A percentile compares a stretch with the other conserved stretches of the same genome.
phyloP scores from a whole-genome alignment of 2,888 invertebrate species.

The Eupithecia subumbrata region DNA sequence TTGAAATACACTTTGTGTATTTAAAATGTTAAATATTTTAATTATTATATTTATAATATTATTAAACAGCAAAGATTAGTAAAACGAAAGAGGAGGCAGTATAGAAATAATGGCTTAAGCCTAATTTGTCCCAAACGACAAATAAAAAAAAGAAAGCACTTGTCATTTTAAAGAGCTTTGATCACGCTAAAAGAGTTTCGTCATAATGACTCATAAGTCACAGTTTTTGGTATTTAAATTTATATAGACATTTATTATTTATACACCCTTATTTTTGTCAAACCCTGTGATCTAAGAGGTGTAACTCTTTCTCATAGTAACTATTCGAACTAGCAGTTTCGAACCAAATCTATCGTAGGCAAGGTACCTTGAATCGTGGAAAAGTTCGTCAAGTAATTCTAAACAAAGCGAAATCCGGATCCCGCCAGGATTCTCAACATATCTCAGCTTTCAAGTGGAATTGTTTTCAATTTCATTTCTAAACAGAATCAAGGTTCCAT shows the following conservation, averaged over 20 bases:
- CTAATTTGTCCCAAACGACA: too few relatives aligned
- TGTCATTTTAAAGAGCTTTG: background rate
- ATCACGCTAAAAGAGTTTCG: background rate
- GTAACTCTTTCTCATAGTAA: background rate
- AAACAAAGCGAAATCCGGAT: slow-evolving; percentile 18
- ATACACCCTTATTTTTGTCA: background rate
- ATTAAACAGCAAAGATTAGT: too few relatives aligned
- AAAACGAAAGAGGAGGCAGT: too few relatives aligned
- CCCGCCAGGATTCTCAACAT: background rate
- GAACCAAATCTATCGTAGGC: slow-evolving; percentile 13
- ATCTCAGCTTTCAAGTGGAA: slow-evolving; percentile 11
- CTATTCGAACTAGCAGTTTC: background rate
- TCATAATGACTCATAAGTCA: background rate
- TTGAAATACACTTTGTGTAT: background rate
- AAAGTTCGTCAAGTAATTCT: slow-evolving; percentile 22
- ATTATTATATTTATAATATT: too few relatives aligned
- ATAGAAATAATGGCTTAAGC: too few relatives aligned
- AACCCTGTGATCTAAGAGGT: background rate
- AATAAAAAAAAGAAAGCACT: background rate
- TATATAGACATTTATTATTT: too few relatives aligned
- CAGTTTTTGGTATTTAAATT: too few relatives aligned
- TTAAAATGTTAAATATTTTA: too few relatives aligned
- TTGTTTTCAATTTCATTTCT: slow-evolving; percentile 20
- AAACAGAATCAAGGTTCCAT: slow-evolving; percentile 17
- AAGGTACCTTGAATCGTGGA: slow-evolving; percentile 1